Conservation (phyloP, 2,888 invertebrate genomes). For the Aphidius colemani region DNA sequence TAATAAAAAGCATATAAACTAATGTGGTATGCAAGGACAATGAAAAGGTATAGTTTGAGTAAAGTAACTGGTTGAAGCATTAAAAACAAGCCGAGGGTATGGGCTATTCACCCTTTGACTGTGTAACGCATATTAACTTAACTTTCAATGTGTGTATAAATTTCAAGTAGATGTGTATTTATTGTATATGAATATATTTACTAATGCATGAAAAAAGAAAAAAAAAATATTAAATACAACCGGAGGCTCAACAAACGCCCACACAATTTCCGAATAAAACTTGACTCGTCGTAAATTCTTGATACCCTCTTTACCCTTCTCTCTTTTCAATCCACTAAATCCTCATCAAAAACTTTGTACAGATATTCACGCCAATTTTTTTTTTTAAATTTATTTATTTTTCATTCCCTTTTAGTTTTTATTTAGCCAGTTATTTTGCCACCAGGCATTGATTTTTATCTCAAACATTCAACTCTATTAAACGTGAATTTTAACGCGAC, state of each 20-base stretch:
- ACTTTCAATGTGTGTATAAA: neutral
- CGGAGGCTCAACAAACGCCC: slow-evolving; percentile 1
- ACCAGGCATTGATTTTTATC: slow-evolving; percentile 21
- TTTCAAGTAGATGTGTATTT: no score
- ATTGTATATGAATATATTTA: no score
- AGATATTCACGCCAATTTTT: neutral
- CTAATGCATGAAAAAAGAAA: no score
- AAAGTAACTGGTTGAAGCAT: no score
- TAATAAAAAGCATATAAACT: no score
- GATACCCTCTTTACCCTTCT: no score
- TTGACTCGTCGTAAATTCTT: slow-evolving; percentile 11
- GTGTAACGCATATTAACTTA: neutral
- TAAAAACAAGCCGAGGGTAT: neutral
- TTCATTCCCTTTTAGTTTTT: no score
- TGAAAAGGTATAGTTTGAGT: no score
- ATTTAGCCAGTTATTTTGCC: neutral
- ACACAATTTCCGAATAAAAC: slow-evolving; percentile 17
- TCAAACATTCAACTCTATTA: slow-evolving; percentile 20
- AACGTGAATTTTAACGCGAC: slow-evolving; percentile 14
- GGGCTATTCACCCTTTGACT: neutral
- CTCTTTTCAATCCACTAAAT: no score
- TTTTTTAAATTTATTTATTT: neutral
- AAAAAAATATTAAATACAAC: neutral
- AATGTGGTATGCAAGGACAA: no score
- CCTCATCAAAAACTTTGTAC: no score